These are phyloP conservation scores for Cynaeus angustus DNA, from an alignment of 2,888 invertebrate species.

Conservation along the genomic window DNA sequence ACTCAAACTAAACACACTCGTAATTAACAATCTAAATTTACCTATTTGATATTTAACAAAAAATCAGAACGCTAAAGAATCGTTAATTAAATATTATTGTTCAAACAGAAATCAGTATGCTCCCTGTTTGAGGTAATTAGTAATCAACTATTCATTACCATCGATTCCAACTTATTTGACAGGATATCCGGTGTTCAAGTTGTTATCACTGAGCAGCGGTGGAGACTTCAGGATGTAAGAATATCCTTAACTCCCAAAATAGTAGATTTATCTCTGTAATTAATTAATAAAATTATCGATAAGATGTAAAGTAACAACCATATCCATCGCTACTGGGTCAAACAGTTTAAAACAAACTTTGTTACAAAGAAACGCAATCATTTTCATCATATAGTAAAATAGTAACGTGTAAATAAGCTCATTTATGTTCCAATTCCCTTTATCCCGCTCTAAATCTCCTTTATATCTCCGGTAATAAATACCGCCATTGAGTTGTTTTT, in stretches of 20 bases:
- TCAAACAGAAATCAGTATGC: constrained; percentile 13
- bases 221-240: constrained; percentile 24
- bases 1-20: too few species aligned
- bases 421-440: constrained; percentile 24
- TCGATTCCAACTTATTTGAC: constrained; percentile 28
- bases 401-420: constrained; percentile 41
- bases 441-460: constrained; percentile 6
- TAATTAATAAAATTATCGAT: constrained; percentile 1
- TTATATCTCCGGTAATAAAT: constrained; percentile 7
- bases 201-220: constrained; percentile 37
- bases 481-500: constrained; percentile 8
- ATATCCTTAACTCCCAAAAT: constrained; percentile 6
- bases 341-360: neutral
- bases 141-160: constrained; percentile 36
- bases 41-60: neutral
- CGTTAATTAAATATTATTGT: constrained; percentile 23
- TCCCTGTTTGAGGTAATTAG: constrained; percentile 20
- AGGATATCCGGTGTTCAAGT: constrained; percentile 31
- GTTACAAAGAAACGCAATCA: constrained; percentile 3
- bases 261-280: constrained; percentile 19
- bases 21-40: too few species aligned
- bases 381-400: constrained; percentile 25
- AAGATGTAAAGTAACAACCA: neutral
- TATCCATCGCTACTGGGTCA: constrained; percentile 8
- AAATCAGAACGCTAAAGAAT: neutral